Percentiles rank a stretch among this genome's conserved stretches.
Evolutionary conservation across 1,140 invertebrate species (phyloP).

Genomic region (Lethrus apterus): DNA sequence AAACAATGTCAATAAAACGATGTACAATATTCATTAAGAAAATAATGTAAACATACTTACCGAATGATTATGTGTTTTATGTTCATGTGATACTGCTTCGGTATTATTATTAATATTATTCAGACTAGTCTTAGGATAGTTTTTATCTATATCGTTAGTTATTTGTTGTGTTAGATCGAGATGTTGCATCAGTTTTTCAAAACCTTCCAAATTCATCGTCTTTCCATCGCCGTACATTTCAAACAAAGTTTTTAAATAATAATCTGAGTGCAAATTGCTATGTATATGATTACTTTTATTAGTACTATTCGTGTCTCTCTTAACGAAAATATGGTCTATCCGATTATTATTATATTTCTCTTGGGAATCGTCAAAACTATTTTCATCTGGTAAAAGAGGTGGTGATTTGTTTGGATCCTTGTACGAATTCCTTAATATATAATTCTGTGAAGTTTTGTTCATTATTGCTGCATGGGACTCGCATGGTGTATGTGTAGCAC

Average conservation of each 20-base stretch:
- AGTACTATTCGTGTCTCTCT: conserved; percentile 8
- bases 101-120: conserved; percentile 4
- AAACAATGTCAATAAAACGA: too few relatives aligned
- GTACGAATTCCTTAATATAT: conserved; percentile 3
- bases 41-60: too few relatives aligned
- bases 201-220: conserved; percentile 56
- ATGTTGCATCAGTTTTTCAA: conserved; percentile 56
- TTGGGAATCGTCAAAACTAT: not conserved
- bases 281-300: not conserved
- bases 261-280: conserved; percentile 12
- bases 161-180: conserved; percentile 44
- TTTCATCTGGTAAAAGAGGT: not conserved
- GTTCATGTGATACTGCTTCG: conserved; percentile 1
- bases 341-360: not conserved
- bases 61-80: not conserved
- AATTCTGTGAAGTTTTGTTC: conserved; percentile 3
- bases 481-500: conserved; percentile 63
- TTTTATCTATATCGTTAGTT: conserved; percentile 43
- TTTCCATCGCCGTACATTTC: conserved; percentile 48
- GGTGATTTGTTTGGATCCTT: not conserved
- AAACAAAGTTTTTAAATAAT: conserved; percentile 42
- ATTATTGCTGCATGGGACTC: conserved; percentile 46
- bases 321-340: conserved; percentile 3
- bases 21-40: too few relatives aligned
- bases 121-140: conserved; percentile 45